Evolutionary conservation across 2,888 invertebrate genomes (phyloP), one percentile per base, ranked within the genome.

Genomic region (Pocota personata): DNA sequence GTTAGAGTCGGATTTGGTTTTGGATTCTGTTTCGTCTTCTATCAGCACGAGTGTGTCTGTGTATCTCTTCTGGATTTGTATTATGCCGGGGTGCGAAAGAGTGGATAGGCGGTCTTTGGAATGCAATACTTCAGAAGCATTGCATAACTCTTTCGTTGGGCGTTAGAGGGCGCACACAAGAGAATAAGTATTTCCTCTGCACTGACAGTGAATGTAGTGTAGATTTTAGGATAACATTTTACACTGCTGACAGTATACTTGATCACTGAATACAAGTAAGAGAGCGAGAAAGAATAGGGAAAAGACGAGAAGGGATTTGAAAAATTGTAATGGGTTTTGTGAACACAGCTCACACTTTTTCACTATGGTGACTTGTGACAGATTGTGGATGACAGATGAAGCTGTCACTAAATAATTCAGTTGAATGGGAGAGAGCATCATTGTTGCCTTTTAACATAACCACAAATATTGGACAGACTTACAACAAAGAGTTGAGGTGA

Each of bases 41-140:
- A n/a, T n/a, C 84, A 72, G 66, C 75, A 71, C 73, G 69, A 64
- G 75, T 80, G 58, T 43, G 32, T 16, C 7, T 16, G 58, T 4
- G 57, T 57, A 35, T 64, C 67, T 48, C 72, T 66, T 48, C 72
- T 66, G 48, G 58, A 57, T 72, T 66, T 78, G 60, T 66, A 64
- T 37, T 46, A 14, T 40, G 30, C 21, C 19, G 12, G 72, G 71
- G 62, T 69, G 69, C 37, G 30, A 66, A 66, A 73, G 57, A 60
- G 80, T 77, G 58, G 35, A 72, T 77, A 82, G 80, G 80, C 76
- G 76, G 80, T 86, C 58, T 71, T 60, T 76, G 84, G 84, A 86
- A 86, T 86, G 84, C 80, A 86, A 71, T 86, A 82, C 76, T 76
- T 86, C 52, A 86, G 60, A 35, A 52, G 66, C 40, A 80, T 86